phyloP scores from a whole-genome alignment of 2,113 vertebrate species.

The Podocnemis expansa region DNA sequence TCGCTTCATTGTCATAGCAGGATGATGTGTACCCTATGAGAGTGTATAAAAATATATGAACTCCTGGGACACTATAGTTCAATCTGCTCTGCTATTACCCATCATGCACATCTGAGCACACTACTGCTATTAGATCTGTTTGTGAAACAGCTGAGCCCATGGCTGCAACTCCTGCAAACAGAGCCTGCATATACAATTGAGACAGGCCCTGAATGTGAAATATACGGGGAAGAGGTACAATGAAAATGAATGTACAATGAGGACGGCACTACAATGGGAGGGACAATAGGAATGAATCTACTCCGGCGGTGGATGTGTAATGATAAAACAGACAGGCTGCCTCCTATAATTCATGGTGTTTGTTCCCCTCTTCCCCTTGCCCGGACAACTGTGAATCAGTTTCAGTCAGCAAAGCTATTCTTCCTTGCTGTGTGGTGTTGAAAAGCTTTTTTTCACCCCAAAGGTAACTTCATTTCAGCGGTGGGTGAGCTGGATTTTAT shows the following conservation, averaged over 20 bases:
- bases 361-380: constrained; percentile 41
- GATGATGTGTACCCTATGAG: constrained; percentile 69
- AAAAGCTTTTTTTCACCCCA: constrained; percentile 17
- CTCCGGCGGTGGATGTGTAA: constrained; percentile 28
- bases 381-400: constrained; percentile 64
- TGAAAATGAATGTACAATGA: constrained; percentile 40
- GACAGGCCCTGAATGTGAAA: constrained; percentile 57
- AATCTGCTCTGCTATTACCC: constrained; percentile 74
- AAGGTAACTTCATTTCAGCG: constrained; percentile 28
- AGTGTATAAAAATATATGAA: constrained; percentile 79
- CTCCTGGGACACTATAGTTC: constrained; percentile 75
- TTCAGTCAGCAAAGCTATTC: constrained; percentile 42
- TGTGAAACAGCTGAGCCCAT: constrained; percentile 72
- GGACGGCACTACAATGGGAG: constrained; percentile 13
- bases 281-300: constrained; percentile 46
- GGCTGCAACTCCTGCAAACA: constrained; percentile 56
- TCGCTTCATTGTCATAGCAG: constrained; percentile 72
- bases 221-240: constrained; percentile 39
- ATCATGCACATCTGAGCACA: constrained; percentile 70
- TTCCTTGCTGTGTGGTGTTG: constrained; percentile 25
- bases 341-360: constrained; percentile 64
- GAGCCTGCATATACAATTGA: constrained; percentile 43
- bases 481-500: not conserved
- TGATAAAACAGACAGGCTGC: constrained; percentile 51
- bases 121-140: constrained; percentile 72